Base-by-base conservation (phyloP, 2,888 invertebrate genomes). In the Xanthia togata region DNA sequence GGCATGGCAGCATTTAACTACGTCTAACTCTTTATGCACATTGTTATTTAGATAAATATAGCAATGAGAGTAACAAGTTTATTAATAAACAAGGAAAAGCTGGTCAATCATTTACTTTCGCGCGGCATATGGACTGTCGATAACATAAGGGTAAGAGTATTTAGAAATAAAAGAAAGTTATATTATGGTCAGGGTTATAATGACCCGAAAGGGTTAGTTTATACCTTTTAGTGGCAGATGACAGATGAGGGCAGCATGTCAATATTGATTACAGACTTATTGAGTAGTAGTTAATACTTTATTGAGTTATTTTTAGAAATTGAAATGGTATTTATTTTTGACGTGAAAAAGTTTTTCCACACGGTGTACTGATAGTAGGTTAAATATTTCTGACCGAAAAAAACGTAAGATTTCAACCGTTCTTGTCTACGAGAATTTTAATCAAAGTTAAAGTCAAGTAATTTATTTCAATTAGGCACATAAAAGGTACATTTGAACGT, bases 141-240 rank as follows among this genome's bases (percentile, higher is more conserved):
- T 68, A 74, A 68, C 62, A 53, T 55, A 53, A 23, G 63, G n/a
- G 20, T 1, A 44, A 12, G 17, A 57, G 12, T 80, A 53, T 72
- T 72, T 57, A 26, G 50, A 55, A 73, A 50, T 26, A 50, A 17
- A 12, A n/a, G 17, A 17, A 50, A n/a, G 11, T 47, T 44, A 35
- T 80, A 78, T 73, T 73, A 44, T 41, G 57, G 63, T 14, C 73
- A 57, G 35, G 50, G 53, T 26, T 53, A 23, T 57, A 57, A 50
- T 26, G 12, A 59, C 4, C 44, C 1, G 11, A 71, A 64, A 65
- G 20, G 35, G 57, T 38, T 55, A 6, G 8, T 59, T 59, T 60
- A 31, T 23, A 14, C 20, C n/a, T 38, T 8, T 60, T 38, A 11
- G 41, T n/a, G 35, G 57, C 50, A 72, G 31, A 41, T 78, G 63